Conservation (phyloP, 2,888 invertebrate genomes). For the Hirtodrosophila cameraria region DNA sequence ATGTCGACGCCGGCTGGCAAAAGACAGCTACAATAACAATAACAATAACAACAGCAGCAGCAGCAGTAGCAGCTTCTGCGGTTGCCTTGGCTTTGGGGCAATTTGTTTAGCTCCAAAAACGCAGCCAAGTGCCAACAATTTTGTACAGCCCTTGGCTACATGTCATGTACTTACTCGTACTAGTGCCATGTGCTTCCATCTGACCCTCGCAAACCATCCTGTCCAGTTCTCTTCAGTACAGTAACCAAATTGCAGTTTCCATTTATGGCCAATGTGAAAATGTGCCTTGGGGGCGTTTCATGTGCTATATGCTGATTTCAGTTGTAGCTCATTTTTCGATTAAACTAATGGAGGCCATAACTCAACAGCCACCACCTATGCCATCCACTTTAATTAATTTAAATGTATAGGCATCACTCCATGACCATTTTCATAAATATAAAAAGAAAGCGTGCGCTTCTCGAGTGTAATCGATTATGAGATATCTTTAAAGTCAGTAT, state of each 20-base stretch:
- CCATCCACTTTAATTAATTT: constrained; percentile 59
- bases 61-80: constrained; percentile 17
- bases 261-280: constrained; percentile 39
- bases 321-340: constrained; percentile 52
- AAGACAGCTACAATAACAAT: constrained; percentile 12
- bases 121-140: constrained; percentile 58
- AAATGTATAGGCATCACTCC: constrained; percentile 30
- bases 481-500: too few relatives aligned
- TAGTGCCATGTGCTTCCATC: constrained; percentile 30
- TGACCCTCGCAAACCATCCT: constrained; percentile 14
- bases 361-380: constrained; percentile 34
- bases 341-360: constrained; percentile 67
- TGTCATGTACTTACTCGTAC: constrained; percentile 21
- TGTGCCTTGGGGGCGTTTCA: constrained; percentile 8
- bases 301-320: constrained; percentile 26
- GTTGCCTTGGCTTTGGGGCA: constrained; percentile 39
- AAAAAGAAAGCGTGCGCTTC: too few relatives aligned
- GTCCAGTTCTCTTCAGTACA: constrained; percentile 17
- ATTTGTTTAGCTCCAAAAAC: constrained; percentile 52
- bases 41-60: constrained; percentile 5
- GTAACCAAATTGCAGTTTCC: constrained; percentile 39
- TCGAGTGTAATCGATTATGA: too few relatives aligned
- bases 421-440: too few relatives aligned
- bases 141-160: constrained; percentile 24
- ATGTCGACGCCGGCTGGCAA: constrained; percentile 49